Conservation (phyloP, 2,797 vertebrate species). For the Tachyglossus aculeatus region DNA sequence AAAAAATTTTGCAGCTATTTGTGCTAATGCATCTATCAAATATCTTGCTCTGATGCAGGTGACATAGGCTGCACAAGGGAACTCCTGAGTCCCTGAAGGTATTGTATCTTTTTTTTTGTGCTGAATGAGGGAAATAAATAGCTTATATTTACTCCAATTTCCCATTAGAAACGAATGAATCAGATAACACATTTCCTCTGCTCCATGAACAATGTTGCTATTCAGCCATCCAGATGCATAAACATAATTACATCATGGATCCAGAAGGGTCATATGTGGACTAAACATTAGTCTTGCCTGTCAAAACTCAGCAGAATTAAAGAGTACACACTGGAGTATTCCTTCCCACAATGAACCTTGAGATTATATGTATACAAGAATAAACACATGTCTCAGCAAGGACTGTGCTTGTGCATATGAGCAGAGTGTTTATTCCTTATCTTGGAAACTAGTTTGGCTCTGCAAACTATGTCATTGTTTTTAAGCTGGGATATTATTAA, state of each 20-base stretch:
- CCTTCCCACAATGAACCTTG: no score
- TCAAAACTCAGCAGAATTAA: no score
- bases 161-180: background rate
- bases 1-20: background rate
- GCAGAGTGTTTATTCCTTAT: no score
- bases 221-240: background rate
- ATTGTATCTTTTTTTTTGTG: background rate
- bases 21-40: background rate
- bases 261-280: background rate
- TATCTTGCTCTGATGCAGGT: background rate
- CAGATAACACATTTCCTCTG: background rate
- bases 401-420: no score
- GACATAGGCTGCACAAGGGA: background rate
- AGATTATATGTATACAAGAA: no score
- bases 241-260: background rate
- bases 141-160: background rate
- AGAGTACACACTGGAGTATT: no score
- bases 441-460: no score
- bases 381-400: no score
- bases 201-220: background rate
- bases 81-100: background rate
- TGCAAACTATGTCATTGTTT: no score
- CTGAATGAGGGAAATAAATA: background rate
- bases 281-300: background rate
- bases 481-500: no score